These are phyloP conservation scores for Actinernus sp. DNA, from an alignment of 92 coral and sea anemone genomes.

Conservation along the genomic window DNA sequence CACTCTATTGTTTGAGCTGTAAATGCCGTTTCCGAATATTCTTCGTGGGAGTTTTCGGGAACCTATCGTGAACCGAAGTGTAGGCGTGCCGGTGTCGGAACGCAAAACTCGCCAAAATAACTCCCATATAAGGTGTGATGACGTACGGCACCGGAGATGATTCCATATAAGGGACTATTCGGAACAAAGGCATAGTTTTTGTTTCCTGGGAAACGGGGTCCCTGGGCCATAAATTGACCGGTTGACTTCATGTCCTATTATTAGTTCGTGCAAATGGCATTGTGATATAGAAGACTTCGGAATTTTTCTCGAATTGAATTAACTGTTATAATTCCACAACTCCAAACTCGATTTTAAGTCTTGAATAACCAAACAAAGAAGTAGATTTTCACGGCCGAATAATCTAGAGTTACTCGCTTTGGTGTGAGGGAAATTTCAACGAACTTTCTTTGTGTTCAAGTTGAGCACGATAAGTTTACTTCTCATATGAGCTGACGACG, in stretches of 20 bases:
- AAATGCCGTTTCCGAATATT: slow-evolving; percentile 1
- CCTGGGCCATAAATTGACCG: slow-evolving; percentile 76
- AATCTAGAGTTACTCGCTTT: too few relatives aligned
- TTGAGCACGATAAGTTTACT: slow-evolving; percentile 9
- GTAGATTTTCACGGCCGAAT: too few relatives aligned
- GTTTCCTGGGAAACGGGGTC: slow-evolving; percentile 78
- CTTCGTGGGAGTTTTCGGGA: slow-evolving; percentile 39
- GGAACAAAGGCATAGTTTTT: slow-evolving; percentile 59
- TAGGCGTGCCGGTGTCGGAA: slow-evolving; percentile 92
- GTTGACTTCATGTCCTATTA: slow-evolving; percentile 88
- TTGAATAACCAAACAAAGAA: too few relatives aligned
- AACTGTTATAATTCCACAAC: too few relatives aligned
- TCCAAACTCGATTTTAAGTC: too few relatives aligned
- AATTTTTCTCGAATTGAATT: too few relatives aligned
- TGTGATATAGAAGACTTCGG: too few relatives aligned
- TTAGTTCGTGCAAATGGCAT: slow-evolving; percentile 68
- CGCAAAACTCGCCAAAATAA: slow-evolving; percentile 67
- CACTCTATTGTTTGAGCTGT: background rate
- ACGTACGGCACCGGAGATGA: slow-evolving; percentile 54
- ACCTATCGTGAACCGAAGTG: slow-evolving; percentile 76
- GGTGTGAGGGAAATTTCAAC: too few relatives aligned
- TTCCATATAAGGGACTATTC: slow-evolving; percentile 73
- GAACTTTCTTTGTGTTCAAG: slow-evolving; percentile 9
- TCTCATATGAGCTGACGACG: background rate
- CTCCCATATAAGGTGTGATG: slow-evolving; percentile 69